Evolutionary conservation across 1,140 invertebrate genomes (phyloP).

Genomic region (Leptinotarsa lineolata): DNA sequence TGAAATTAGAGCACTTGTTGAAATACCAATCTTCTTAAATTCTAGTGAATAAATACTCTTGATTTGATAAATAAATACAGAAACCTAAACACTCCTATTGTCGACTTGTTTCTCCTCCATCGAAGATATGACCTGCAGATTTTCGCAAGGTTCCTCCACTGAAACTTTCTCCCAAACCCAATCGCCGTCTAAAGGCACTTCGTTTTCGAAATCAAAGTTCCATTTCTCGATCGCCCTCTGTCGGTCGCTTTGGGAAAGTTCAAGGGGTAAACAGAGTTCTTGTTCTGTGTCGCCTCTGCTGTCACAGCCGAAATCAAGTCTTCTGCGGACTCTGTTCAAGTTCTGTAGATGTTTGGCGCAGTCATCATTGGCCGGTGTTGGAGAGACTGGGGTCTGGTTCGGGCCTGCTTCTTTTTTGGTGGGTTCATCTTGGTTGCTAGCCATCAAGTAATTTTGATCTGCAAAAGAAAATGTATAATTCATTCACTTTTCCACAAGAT

Average conservation of each 20-base stretch:
- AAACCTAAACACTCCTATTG: conserved; percentile 22
- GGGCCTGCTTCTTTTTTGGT: conserved; percentile 15
- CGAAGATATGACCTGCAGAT: conserved; percentile 2
- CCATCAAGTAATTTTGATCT: conserved; percentile 19
- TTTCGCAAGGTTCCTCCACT: not conserved
- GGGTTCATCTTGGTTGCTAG: not conserved
- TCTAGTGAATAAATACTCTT: conserved; percentile 2
- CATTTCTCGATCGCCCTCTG: conserved; percentile 39
- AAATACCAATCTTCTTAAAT: conserved; percentile 13
- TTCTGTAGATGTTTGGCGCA: not conserved
- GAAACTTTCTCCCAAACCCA: conserved; percentile 49
- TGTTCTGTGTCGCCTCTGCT: not conserved
- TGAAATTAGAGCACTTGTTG: not conserved
- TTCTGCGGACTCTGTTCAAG: conserved; percentile 19
- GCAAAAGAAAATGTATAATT: not conserved
- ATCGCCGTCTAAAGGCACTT: conserved; percentile 47
- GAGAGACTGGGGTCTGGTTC: not conserved
- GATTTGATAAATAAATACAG: not conserved
- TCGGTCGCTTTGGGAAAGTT: conserved; percentile 11
- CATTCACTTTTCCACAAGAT: too few relatives aligned
- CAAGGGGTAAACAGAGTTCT: not conserved
- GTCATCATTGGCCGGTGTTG: not conserved
- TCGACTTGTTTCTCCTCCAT: conserved; percentile 10
- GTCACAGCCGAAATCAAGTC: conserved; percentile 24
- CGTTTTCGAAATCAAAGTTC: conserved; percentile 51